Evolutionary conservation across 2,888 invertebrate species (phyloP).

Genomic region (Netelia virgata): DNA sequence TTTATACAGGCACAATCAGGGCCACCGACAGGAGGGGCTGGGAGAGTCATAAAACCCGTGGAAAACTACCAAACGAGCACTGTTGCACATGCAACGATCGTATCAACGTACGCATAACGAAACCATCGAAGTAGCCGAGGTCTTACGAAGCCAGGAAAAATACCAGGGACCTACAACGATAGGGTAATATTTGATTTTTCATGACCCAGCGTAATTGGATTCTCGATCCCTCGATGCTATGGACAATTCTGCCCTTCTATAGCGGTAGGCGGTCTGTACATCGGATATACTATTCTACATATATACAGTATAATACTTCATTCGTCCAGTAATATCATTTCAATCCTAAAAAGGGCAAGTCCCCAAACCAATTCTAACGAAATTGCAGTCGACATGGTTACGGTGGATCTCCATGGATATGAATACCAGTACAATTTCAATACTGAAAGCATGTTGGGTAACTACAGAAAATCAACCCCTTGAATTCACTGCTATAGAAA

Average conservation of each 20-base stretch:
- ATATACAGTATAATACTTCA: slow-evolving; percentile 2
- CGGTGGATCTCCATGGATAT: no score
- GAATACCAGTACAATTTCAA: no score
- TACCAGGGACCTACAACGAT: no score
- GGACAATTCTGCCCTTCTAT: neutral
- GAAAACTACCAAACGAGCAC: slow-evolving; percentile 31
- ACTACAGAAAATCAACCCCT: no score
- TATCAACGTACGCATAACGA: slow-evolving; percentile 1
- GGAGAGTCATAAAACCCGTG: slow-evolving; percentile 15
- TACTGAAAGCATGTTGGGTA: no score
- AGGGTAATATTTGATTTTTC: neutral
- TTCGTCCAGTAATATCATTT: slow-evolving; percentile 20
- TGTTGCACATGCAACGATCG: slow-evolving; percentile 1
- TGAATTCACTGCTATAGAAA: no score
- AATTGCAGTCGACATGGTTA: neutral
- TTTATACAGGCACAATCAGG: slow-evolving; percentile 55
- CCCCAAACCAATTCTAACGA: neutral
- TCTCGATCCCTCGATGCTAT: neutral
- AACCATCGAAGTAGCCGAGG: neutral
- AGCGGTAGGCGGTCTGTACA: neutral
- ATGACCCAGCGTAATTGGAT: neutral
- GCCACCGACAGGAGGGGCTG: slow-evolving; percentile 49
- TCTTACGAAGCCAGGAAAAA: no score
- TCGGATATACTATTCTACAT: neutral
- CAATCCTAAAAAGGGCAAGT: neutral